phyloP scores from a whole-genome alignment of 30 jellyfish, hydroid and myxozoan genomes.

The Euphysa ruthae region DNA sequence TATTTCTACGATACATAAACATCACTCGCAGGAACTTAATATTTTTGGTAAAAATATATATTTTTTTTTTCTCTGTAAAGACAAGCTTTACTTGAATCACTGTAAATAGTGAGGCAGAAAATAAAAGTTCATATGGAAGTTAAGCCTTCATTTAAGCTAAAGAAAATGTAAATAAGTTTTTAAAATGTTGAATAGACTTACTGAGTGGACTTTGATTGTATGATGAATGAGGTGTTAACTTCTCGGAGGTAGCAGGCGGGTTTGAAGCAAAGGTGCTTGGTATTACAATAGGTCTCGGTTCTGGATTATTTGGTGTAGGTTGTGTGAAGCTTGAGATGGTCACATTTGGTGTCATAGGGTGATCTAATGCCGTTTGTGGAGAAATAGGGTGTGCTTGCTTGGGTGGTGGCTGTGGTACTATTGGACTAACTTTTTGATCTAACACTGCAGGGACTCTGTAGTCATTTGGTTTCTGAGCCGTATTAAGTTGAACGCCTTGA shows the following conservation, averaged over 20 bases:
- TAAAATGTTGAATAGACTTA: no score
- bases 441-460: constrained; percentile 6
- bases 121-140: no score
- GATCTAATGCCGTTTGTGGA: background rate
- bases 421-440: background rate
- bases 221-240: background rate
- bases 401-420: background rate
- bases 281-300: background rate
- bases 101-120: no score
- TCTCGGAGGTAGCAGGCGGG: background rate
- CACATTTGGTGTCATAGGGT: background rate
- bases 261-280: background rate
- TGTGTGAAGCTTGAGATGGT: background rate
- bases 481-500: constrained; percentile 20
- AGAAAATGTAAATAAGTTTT: no score
- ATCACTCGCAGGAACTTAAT: no score
- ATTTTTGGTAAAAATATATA: no score
- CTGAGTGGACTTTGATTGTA: constrained; percentile 3
- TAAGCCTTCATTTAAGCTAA: no score
- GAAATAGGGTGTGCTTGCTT: background rate
- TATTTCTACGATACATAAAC: no score
- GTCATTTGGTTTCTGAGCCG: constrained; percentile 10
- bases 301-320: background rate
- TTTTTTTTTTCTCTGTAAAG: no score
- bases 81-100: no score